A percentile compares a stretch with the other conserved stretches of the same genome.
phyloP scores from a whole-genome alignment of 2,113 vertebrate species.

The Odobenus rosmarus region DNA sequence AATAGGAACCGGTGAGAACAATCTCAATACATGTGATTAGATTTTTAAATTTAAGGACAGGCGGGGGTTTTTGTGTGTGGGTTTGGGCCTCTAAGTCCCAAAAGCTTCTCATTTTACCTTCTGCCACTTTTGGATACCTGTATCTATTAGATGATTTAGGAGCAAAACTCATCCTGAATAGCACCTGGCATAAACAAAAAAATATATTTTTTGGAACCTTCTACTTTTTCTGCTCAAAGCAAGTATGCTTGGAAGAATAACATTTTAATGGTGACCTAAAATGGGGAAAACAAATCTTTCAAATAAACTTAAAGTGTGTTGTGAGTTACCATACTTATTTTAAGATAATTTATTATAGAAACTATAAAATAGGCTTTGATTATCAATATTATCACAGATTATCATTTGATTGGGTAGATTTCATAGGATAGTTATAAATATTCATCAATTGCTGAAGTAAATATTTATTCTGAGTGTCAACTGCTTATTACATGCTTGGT shows the following conservation, averaged over 20 bases:
- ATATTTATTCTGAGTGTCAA: background rate
- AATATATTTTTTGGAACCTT: background rate
- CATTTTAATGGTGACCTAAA: background rate
- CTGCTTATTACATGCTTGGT: background rate
- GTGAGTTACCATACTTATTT: background rate
- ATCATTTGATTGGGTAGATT: background rate
- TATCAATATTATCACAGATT: background rate
- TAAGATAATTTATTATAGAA: background rate
- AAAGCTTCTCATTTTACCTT: background rate
- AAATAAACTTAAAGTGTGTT: slow-evolving; percentile 14
- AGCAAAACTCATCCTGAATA: background rate
- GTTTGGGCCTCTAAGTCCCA: background rate
- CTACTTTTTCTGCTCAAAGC: background rate
- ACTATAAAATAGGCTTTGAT: background rate
- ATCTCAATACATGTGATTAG: background rate
- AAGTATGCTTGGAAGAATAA: background rate
- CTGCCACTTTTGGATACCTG: background rate
- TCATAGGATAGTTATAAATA: background rate
- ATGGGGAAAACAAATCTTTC: background rate
- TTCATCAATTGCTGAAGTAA: background rate
- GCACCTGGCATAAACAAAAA: background rate
- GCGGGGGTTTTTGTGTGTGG: background rate
- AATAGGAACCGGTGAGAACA: background rate
- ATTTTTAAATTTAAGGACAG: background rate
- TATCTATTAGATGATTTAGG: background rate